Evolutionary conservation across 2,888 invertebrate species (phyloP).

Genomic region (Charanyca ferruginea): DNA sequence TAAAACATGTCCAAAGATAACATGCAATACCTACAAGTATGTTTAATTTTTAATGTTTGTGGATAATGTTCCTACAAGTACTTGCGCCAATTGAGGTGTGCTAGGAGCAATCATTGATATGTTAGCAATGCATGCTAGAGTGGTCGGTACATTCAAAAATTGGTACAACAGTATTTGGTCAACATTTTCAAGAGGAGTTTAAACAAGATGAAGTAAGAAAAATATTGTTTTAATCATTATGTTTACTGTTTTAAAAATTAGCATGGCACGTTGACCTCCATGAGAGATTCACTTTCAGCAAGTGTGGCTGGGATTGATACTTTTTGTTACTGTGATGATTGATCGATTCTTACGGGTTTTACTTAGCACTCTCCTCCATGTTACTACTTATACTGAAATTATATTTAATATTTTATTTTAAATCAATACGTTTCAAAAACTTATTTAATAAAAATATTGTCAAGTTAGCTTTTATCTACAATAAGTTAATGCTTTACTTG

Average conservation of each 20-base stretch:
- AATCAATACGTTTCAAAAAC: too few species aligned
- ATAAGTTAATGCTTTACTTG: too few species aligned
- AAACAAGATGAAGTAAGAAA: constrained; percentile 71
- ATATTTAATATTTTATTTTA: too few species aligned
- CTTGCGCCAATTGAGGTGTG: constrained; percentile 58
- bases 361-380: too few species aligned
- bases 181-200: constrained; percentile 70
- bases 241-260: constrained; percentile 45
- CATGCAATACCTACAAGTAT: constrained; percentile 58
- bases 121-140: constrained; percentile 54
- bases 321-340: neutral
- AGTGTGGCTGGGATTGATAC: neutral
- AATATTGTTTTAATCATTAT: constrained; percentile 65
- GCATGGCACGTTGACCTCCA: constrained; percentile 31
- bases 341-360: too few species aligned
- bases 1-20: constrained; percentile 51
- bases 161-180: constrained; percentile 66
- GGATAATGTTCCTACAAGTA: constrained; percentile 65
- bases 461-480: too few species aligned
- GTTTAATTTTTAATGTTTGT: constrained; percentile 69
- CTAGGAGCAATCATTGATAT: constrained; percentile 52
- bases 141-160: constrained; percentile 54
- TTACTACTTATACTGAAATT: too few species aligned
- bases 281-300: constrained; percentile 55
- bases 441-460: too few species aligned